Conservation (phyloP, 2,113 vertebrate species). For the Rhinoptilus africanus region DNA sequence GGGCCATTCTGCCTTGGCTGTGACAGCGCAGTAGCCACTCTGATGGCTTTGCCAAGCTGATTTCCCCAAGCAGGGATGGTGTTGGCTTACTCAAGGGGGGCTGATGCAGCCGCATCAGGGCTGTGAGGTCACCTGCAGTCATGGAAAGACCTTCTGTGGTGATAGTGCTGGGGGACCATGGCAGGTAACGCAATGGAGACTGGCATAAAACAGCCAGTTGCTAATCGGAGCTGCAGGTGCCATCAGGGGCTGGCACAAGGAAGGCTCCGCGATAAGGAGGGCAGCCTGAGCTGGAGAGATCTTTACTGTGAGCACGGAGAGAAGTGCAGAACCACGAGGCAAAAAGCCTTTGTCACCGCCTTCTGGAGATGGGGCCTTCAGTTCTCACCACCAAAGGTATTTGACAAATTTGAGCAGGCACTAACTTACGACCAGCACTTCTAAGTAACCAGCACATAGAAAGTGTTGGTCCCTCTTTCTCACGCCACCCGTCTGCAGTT, state of each 20-base stretch:
- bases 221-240: rapidly evolving
- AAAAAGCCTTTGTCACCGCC: background rate
- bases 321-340: background rate
- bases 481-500: background rate
- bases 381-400: background rate
- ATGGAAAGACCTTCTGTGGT: background rate
- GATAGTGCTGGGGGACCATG: background rate
- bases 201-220: background rate
- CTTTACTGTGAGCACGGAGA: too few species aligned
- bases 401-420: background rate
- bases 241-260: background rate
- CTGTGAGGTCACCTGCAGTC: background rate
- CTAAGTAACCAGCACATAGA: background rate
- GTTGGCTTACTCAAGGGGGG: background rate
- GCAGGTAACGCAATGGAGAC: background rate
- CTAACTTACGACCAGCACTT: background rate
- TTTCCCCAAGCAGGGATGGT: background rate
- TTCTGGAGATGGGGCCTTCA: background rate
- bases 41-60: background rate
- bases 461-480: background rate
- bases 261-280: rapidly evolving
- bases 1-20: background rate
- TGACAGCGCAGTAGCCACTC: background rate
- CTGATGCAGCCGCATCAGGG: background rate
- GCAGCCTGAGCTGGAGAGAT: background rate